Percentiles rank a stretch among this genome's conserved stretches.
Evolutionary conservation across 2,797 vertebrate genomes (phyloP).

Genomic region (Diplodus puntazzo): DNA sequence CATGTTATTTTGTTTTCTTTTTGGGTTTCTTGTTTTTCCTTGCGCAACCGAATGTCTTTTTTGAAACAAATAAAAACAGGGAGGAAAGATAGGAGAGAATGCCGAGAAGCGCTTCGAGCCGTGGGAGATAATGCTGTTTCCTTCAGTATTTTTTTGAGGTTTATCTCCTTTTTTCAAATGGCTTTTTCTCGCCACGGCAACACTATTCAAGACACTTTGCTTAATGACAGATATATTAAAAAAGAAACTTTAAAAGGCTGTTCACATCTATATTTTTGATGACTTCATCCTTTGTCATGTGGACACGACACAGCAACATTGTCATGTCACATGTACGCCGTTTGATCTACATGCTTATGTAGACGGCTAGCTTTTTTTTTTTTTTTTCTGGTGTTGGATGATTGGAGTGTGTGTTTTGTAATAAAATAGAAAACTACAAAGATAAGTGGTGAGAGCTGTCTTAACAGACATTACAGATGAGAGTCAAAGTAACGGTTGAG

Average conservation of each 20-base stretch:
- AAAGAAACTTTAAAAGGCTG: conserved; percentile 70
- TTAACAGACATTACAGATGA: conserved; percentile 59
- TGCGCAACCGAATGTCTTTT: conserved; percentile 80
- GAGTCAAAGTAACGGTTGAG: conserved; percentile 51
- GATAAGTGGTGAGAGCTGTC: conserved; percentile 60
- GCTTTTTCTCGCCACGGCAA: conserved; percentile 69
- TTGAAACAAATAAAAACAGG: conserved; percentile 69
- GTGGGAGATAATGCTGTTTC: conserved; percentile 55
- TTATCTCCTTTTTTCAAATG: conserved; percentile 71
- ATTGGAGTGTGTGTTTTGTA: conserved; percentile 78
- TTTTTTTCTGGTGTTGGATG: conserved; percentile 62
- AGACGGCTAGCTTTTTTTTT: conserved; percentile 59
- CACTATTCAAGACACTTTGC: conserved; percentile 80
- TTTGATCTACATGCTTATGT: conserved; percentile 69
- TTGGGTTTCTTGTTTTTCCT: conserved; percentile 53
- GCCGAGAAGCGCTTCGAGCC: conserved; percentile 54
- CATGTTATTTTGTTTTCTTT: conserved; percentile 63
- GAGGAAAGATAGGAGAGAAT: conserved; percentile 61
- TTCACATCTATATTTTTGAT: conserved; percentile 83
- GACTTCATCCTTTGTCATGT: conserved; percentile 71
- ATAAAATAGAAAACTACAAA: conserved; percentile 76
- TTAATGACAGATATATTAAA: conserved; percentile 56
- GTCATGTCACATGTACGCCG: conserved; percentile 47
- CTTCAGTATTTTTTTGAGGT: conserved; percentile 65
- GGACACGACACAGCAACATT: conserved; percentile 40